These are phyloP conservation scores for Pterobdella sp. DNA, from an alignment of 2,888 invertebrate species.

Conservation along the genomic window DNA sequence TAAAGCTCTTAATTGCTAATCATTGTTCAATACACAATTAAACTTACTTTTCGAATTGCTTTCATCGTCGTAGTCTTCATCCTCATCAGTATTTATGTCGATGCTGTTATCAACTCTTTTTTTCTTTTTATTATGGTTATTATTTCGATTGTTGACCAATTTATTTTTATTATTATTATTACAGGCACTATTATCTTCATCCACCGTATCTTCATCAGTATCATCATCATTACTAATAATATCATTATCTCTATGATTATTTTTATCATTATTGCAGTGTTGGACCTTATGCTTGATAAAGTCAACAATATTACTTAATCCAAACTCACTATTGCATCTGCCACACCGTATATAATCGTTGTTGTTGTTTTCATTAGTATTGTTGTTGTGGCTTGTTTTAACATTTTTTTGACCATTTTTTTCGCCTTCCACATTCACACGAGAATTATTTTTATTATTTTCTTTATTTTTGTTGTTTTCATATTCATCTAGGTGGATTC, in stretches of 20 bases:
- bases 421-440: background rate
- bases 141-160: background rate
- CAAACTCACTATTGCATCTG: background rate
- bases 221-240: background rate
- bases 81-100: background rate
- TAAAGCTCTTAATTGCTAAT: too few species aligned
- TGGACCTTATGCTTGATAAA: conserved; percentile 1
- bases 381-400: background rate
- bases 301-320: background rate
- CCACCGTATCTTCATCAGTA: background rate
- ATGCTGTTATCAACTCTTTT: background rate
- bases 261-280: background rate
- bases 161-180: background rate
- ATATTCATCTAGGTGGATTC: conserved; percentile 43
- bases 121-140: background rate
- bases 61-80: background rate
- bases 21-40: too few species aligned
- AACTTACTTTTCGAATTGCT: too few species aligned
- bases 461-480: background rate
- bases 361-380: background rate
- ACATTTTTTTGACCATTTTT: background rate
- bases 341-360: conserved; percentile 44
- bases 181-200: background rate
- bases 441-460: conserved; percentile 44
- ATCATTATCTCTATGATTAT: background rate